Percentiles rank a stretch among this genome's conserved stretches.
Conservation (phyloP, 1,140 invertebrate species). For the Magallana ariakensis region DNA sequence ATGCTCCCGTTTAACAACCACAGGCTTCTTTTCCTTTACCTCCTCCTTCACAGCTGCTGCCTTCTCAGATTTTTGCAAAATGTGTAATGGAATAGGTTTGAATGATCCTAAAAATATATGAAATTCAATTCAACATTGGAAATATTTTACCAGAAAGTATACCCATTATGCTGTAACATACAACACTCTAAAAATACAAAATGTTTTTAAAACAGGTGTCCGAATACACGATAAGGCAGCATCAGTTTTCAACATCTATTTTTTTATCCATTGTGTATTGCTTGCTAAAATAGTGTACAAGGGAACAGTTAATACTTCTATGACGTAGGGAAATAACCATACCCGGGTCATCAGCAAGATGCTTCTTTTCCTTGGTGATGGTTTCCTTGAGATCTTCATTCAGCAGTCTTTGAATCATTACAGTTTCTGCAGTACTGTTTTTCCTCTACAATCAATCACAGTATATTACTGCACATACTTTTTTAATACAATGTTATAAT, state of each 20-base stretch:
- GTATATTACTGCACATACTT: no score
- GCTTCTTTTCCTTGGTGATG: slow-evolving; percentile 64
- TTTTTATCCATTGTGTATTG: no score
- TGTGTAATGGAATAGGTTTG: slow-evolving; percentile 67
- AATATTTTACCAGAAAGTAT: no score
- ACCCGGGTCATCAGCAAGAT: slow-evolving; percentile 68
- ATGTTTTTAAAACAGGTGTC: no score
- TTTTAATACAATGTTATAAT: no score
- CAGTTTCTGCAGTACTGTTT: slow-evolving; percentile 70
- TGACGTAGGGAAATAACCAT: background rate
- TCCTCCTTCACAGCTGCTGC: slow-evolving; percentile 20
- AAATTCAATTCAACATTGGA: no score
- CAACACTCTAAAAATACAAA: no score
- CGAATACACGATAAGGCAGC: no score
- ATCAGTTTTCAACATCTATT: no score
- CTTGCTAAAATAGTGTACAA: no score
- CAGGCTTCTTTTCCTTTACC: slow-evolving; percentile 2
- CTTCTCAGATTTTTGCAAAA: background rate
- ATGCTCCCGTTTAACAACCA: slow-evolving; percentile 7
- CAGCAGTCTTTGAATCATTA: slow-evolving; percentile 72
- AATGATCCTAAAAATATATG: slow-evolving; percentile 65
- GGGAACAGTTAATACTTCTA: no score
- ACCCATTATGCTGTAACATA: no score
- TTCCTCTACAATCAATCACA: slow-evolving; percentile 59
- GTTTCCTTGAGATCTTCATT: slow-evolving; percentile 69